phyloP scores from a whole-genome alignment of 1,140 invertebrate genomes.

The Propsilocerus akamusi region DNA sequence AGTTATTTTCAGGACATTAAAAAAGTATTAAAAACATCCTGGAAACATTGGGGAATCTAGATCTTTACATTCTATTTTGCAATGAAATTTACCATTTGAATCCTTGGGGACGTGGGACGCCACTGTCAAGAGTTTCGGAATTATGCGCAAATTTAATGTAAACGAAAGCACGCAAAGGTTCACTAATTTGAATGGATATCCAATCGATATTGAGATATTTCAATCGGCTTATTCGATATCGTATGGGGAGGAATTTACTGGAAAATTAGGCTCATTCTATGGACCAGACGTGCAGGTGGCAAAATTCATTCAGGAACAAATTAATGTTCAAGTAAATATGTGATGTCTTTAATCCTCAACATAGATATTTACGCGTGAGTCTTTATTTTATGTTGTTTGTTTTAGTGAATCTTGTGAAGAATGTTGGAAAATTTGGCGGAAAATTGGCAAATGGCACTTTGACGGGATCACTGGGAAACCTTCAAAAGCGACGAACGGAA shows the following conservation, averaged over 20 bases:
- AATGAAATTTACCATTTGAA: background rate
- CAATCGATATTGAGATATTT: constrained; percentile 16
- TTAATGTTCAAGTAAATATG: constrained; percentile 14
- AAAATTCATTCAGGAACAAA: constrained; percentile 9
- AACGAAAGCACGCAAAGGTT: constrained; percentile 9
- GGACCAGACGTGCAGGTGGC: constrained; percentile 18
- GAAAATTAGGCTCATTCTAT: constrained; percentile 6
- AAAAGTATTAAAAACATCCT: background rate
- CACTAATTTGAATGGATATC: constrained; percentile 18
- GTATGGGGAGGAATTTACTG: constrained; percentile 6
- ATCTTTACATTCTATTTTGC: background rate
- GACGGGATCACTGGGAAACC: constrained; percentile 21
- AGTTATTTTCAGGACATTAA: background rate
- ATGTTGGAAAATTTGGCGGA: constrained; percentile 9
- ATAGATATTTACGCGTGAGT: background rate
- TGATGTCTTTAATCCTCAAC: background rate
- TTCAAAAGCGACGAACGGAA: constrained; percentile 17
- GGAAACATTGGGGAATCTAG: background rate
- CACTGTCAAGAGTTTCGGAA: background rate
- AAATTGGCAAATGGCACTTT: constrained; percentile 15
- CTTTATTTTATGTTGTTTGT: background rate
- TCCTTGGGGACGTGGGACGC: background rate
- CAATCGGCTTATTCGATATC: constrained; percentile 17
- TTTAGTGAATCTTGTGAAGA: background rate
- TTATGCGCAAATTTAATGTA: background rate